Evolutionary conservation across 2,797 vertebrate genomes (phyloP).

Genomic region (Clamator glandarius): DNA sequence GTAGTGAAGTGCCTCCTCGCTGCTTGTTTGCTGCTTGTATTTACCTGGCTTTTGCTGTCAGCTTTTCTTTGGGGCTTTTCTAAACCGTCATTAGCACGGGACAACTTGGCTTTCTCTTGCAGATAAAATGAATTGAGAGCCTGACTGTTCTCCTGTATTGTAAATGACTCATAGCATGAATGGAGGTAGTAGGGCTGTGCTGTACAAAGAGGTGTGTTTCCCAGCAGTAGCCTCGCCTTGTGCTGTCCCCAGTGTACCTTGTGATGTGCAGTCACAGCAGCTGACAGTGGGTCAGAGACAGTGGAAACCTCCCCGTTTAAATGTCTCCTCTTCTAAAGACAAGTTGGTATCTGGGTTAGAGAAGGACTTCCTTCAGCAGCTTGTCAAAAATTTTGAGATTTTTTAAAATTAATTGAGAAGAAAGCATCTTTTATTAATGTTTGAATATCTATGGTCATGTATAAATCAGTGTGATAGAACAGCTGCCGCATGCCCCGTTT

Average conservation of each 20-base stretch:
- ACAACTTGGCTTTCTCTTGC: neutral
- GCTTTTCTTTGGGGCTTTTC: neutral
- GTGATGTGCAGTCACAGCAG: no score
- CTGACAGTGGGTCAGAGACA: neutral
- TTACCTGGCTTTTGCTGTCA: neutral
- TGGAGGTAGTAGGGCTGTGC: neutral
- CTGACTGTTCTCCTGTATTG: neutral
- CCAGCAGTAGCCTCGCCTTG: neutral
- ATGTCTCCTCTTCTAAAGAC: neutral
- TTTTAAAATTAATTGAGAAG: neutral
- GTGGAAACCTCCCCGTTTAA: neutral
- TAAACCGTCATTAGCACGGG: rapidly evolving
- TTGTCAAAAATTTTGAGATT: neutral
- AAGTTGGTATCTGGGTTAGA: neutral
- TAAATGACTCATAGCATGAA: neutral
- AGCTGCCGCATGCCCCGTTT: neutral
- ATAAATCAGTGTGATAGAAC: neutral
- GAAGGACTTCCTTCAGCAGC: neutral
- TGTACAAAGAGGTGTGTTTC: neutral
- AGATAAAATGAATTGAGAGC: neutral
- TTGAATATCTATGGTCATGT: neutral
- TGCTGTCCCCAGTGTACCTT: neutral
- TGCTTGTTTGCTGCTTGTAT: neutral
- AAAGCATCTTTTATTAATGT: neutral
- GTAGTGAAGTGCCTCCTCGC: neutral